Evolutionary conservation across 2,797 vertebrate species (phyloP), one percentile per base, ranked within the genome.

Genomic region (Pempheris klunzingeri): DNA sequence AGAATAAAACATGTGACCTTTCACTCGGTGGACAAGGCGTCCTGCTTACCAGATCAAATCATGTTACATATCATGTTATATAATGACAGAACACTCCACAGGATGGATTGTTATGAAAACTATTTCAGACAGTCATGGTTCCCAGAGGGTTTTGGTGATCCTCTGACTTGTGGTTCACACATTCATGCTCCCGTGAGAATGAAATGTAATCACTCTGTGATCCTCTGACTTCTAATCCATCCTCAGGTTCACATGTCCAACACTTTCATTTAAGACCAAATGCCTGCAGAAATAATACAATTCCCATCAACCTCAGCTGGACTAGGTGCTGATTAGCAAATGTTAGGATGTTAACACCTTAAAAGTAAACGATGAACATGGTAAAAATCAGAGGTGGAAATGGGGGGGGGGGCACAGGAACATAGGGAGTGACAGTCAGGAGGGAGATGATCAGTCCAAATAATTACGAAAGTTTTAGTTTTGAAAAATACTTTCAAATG

Each of bases 1-100:
- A 32, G 32, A 74, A 34, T 49, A 22, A 54, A 62, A 63, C 20
- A n/a, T 41, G 49, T 28, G 36, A 66, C 30, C 20, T 54, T 66
- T 61, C 28, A 58, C 49, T 38, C 3, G 4, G 28, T 15, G 7
- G 34, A 53, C 34, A 14, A 39, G 57, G 15, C 7, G 6, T 11
- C 12, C 20, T 38, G n/a, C 54, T 34, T 11, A 20, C 34, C 13
- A 60, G 28, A 14, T 41, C 15, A 4, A 43, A 11, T 32, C 4
- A 32, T 32, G 6, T 32, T 4, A 32, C 6, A 32, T 32, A 32
- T 6, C 3, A 32, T 4, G 30, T 32, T 32, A 32, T 32, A 32
- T 43, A 24, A 26, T 34, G 18, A 32, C 30, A 4, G 30, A 32
- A 32, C 4, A 32, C 4, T 4, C 30, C 6, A 32, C 6, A 4